These are phyloP conservation scores for Pleuronectes platessa DNA, from an alignment of 2,113 vertebrate genomes.

Conservation along the genomic window DNA sequence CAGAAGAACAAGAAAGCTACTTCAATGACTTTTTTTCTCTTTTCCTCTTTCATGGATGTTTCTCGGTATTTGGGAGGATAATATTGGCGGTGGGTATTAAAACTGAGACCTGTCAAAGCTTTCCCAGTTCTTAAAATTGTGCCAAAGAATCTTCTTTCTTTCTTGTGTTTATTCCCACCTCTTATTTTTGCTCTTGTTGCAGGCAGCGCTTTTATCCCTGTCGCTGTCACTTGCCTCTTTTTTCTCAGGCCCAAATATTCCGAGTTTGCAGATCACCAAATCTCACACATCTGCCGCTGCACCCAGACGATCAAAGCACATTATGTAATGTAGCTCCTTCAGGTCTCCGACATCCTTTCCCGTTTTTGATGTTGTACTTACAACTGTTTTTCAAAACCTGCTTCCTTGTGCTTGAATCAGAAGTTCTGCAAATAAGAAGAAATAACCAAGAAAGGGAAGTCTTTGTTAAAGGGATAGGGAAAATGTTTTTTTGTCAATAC, in stretches of 20 bases:
- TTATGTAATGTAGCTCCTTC: constrained; percentile 51
- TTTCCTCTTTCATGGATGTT: constrained; percentile 44
- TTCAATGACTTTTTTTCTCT: constrained; percentile 37
- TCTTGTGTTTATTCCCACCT: constrained; percentile 56
- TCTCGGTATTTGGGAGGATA: constrained; percentile 52
- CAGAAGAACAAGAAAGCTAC: constrained; percentile 52
- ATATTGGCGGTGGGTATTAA: constrained; percentile 44
- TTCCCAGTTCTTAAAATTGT: constrained; percentile 49
- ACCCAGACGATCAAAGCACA: constrained; percentile 61
- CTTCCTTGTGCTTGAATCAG: constrained; percentile 3
- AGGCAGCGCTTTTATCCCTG: constrained; percentile 69
- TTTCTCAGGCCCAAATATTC: constrained; percentile 57
- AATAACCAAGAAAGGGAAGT: constrained; percentile 1
- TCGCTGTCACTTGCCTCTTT: constrained; percentile 54
- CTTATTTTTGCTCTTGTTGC: constrained; percentile 64
- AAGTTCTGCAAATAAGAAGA: constrained; percentile 42
- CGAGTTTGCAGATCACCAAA: constrained; percentile 58
- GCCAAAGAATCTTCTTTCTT: constrained; percentile 38
- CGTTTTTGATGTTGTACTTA: constrained; percentile 57
- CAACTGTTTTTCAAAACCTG: constrained; percentile 26
- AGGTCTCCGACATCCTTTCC: constrained; percentile 44
- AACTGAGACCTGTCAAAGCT: constrained; percentile 50
- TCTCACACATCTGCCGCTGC: constrained; percentile 39
- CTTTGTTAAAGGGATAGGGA: constrained; percentile 3
- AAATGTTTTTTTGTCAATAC: constrained; percentile 48